Percentiles rank a stretch among this genome's conserved stretches.
Conservation (phyloP, 2,113 vertebrate genomes). For the Pipa parva region DNA sequence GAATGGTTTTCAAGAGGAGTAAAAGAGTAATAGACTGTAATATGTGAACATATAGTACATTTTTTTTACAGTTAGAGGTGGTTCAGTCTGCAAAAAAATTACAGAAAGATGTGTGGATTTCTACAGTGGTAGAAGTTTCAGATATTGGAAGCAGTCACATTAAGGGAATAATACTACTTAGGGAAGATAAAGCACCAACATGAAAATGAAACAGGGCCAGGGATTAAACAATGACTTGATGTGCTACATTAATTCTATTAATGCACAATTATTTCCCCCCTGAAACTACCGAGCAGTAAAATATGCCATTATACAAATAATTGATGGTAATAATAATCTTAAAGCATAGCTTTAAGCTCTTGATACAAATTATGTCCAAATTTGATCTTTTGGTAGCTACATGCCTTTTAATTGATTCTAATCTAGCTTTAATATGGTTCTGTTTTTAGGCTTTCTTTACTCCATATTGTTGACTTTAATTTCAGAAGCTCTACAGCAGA, state of each 20-base stretch:
- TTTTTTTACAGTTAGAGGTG: too few relatives aligned
- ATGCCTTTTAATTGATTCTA: not conserved
- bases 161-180: not conserved
- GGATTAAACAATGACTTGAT: not conserved
- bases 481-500: too few relatives aligned
- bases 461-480: not conserved
- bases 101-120: too few relatives aligned
- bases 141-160: too few relatives aligned
- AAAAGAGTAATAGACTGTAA: too few relatives aligned
- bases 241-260: not conserved
- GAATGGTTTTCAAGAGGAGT: too few relatives aligned
- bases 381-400: not conserved
- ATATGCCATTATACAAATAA: not conserved
- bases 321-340: constrained; percentile 1
- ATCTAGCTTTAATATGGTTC: not conserved
- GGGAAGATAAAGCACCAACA: not conserved
- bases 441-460: not conserved
- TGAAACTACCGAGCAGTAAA: not conserved
- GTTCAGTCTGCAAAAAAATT: too few relatives aligned
- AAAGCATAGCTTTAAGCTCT: not conserved
- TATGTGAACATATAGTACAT: too few relatives aligned
- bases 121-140: too few relatives aligned
- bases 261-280: not conserved
- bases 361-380: constrained; percentile 5
- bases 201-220: not conserved